A percentile compares a stretch with the other conserved stretches of the same genome.
Evolutionary conservation across 2,797 vertebrate genomes (phyloP).

Genomic region (Parambassis ranga): DNA sequence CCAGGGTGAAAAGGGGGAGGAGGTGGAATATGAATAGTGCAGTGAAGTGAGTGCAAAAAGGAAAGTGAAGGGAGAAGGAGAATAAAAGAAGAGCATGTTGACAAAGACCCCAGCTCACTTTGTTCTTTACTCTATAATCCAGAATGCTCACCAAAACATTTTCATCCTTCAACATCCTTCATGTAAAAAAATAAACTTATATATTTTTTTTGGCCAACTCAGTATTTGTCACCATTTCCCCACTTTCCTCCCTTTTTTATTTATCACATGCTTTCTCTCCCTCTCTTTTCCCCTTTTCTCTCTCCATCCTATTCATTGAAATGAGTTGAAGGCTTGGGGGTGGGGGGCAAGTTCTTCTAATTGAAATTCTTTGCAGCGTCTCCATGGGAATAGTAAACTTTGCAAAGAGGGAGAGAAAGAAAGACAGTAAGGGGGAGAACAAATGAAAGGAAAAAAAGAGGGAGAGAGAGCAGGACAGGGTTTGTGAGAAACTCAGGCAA

Average conservation of each 20-base stretch:
- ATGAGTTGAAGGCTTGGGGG: constrained; percentile 29
- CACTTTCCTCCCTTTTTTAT: constrained; percentile 13
- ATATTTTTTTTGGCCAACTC: constrained; percentile 8
- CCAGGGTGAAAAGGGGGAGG: constrained; percentile 21
- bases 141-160: constrained; percentile 47
- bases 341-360: constrained; percentile 64
- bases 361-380: constrained; percentile 82
- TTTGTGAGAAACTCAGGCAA: constrained; percentile 60
- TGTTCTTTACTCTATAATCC: constrained; percentile 47
- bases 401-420: constrained; percentile 67
- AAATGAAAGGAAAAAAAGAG: constrained; percentile 38
- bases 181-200: no score
- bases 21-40: constrained; percentile 71
- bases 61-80: constrained; percentile 59
- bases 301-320: constrained; percentile 63
- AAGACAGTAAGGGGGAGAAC: constrained; percentile 62
- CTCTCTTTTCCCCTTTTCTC: constrained; percentile 16
- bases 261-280: constrained; percentile 29
- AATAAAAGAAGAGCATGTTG: constrained; percentile 64
- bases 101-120: constrained; percentile 66
- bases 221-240: constrained; percentile 36
- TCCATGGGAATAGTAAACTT: constrained; percentile 83
- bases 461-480: constrained; percentile 41
- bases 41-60: constrained; percentile 63
- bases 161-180: constrained; percentile 40